Evolutionary conservation across 2,113 vertebrate genomes (phyloP).

Genomic region (Eonycteris spelaea): DNA sequence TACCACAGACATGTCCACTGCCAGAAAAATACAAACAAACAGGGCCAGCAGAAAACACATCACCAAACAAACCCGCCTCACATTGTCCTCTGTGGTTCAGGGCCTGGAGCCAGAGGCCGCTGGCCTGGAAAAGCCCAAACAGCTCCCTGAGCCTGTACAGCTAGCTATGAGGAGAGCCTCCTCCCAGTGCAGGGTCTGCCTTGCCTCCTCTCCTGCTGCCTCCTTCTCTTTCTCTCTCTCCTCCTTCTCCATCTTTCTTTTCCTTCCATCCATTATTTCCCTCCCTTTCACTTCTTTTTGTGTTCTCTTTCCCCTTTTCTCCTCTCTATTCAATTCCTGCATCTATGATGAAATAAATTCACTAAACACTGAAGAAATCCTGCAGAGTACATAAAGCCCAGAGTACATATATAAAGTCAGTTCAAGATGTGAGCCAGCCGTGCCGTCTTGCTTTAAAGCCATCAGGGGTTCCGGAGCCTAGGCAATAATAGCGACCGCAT

Average conservation of each 20-base stretch:
- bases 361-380: neutral
- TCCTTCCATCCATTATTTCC: neutral
- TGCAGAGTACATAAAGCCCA: neutral
- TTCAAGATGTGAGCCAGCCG: neutral
- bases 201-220: neutral
- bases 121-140: constrained; percentile 36
- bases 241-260: neutral
- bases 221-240: neutral
- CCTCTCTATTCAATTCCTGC: neutral
- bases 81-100: constrained; percentile 62
- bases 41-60: constrained; percentile 41
- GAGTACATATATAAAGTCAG: neutral
- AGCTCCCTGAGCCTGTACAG: neutral
- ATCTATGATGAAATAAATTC: neutral
- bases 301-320: neutral
- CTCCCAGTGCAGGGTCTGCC: neutral
- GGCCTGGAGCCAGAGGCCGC: constrained; percentile 41
- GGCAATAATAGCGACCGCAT: neutral
- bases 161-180: neutral
- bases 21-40: constrained; percentile 63
- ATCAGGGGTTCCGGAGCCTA: neutral
- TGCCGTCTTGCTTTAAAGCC: neutral
- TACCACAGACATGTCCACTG: constrained; percentile 1
- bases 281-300: neutral
- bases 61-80: constrained; percentile 38